Evolutionary conservation across 2,888 invertebrate genomes (phyloP).

Genomic region (Lasioglossum figueresi): DNA sequence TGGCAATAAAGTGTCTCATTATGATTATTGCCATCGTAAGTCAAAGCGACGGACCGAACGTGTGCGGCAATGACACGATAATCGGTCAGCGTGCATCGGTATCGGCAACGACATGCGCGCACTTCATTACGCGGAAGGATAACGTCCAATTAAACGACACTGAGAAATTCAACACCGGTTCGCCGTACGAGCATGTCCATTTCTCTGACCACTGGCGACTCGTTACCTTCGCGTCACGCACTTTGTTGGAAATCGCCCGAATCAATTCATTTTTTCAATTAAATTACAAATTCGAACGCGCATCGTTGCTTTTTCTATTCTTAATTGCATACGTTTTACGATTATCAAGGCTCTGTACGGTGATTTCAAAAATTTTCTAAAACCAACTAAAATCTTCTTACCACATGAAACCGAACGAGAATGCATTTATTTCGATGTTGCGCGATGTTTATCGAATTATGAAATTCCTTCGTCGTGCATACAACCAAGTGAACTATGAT

Average conservation of each 20-base stretch:
- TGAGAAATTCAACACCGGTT: conserved; percentile 60
- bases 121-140: conserved; percentile 61
- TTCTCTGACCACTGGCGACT: conserved; percentile 50
- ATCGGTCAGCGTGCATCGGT: conserved; percentile 56
- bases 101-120: conserved; percentile 60
- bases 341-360: neutral
- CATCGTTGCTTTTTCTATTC: neutral
- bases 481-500: neutral
- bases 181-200: conserved; percentile 47
- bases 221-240: conserved; percentile 19
- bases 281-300: neutral
- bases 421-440: neutral
- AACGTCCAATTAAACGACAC: conserved; percentile 53
- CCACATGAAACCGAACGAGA: neutral
- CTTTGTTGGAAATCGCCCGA: neutral
- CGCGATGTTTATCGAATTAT: no score
- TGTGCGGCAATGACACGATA: conserved; percentile 57
- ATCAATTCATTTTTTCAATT: neutral
- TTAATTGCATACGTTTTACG: neutral
- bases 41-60: conserved; percentile 45
- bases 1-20: conserved; percentile 63
- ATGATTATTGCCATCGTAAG: conserved; percentile 70
- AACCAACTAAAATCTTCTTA: neutral
- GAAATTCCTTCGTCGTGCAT: no score
- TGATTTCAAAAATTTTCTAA: neutral